A percentile compares a stretch with the other conserved stretches of the same genome.
These are phyloP conservation scores for Trachemys scripta DNA, from an alignment of 2,113 vertebrate species.

Conservation along the genomic window DNA sequence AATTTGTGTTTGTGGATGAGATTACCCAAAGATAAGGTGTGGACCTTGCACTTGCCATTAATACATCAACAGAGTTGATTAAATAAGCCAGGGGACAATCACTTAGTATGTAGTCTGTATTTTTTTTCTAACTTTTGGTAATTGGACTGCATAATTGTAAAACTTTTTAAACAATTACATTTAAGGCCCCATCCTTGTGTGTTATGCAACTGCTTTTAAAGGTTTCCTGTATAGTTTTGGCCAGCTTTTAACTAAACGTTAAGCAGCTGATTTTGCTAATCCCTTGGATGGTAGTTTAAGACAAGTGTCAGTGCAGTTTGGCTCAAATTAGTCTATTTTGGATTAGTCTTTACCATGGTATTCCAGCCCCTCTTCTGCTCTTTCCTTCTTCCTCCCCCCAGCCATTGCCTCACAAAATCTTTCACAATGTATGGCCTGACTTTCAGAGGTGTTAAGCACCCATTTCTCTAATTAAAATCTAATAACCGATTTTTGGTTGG, in stretches of 20 bases:
- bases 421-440: background rate
- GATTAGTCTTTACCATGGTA: background rate
- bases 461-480: no score
- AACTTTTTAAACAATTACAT: background rate
- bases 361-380: background rate
- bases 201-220: background rate
- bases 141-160: background rate
- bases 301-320: background rate
- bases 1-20: no score
- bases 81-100: background rate
- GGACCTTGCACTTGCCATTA: background rate
- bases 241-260: background rate
- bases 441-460: no score
- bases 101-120: background rate
- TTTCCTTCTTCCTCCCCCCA: background rate
- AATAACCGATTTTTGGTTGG: no score
- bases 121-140: background rate
- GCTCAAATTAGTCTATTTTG: background rate
- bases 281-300: background rate
- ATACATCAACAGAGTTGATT: background rate
- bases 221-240: background rate
- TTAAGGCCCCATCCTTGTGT: background rate
- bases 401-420: background rate
- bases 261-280: background rate
- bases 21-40: no score